Evolutionary conservation across 2,113 vertebrate genomes (phyloP), one percentile per base, ranked within the genome.

Genomic region (Atlantisia rogersi): DNA sequence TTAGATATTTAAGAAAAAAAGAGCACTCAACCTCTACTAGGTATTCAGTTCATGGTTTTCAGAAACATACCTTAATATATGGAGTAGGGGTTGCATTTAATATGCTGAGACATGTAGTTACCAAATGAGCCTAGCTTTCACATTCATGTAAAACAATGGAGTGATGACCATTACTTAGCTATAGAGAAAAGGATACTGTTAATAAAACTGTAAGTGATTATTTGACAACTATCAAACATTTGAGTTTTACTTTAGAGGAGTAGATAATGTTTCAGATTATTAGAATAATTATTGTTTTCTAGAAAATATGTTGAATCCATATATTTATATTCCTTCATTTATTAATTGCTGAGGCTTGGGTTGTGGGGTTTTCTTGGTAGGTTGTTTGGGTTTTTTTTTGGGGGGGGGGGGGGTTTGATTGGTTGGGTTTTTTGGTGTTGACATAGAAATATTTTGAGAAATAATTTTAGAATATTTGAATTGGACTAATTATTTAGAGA

Each of bases 1-100:
- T 95, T 82, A 94, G n/a, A 80, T 16, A 64, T 10, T 94, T 90
- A 17, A 50, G 18, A 82, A 73, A 94, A 96, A 96, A 63, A 92
- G n/a, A 91, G 22, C 20, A 89, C 6, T 21, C 3, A 2, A 62
- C 71, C 29, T 22, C 80, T 86, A 71, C 44, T 64, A 50, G 7
- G 4, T 60, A 39, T 29, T 80, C 25, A 71, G n/a, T 60, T 46
- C 25, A 48, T 67, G 50, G 60, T 62, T 93, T 96, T 93, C 40
- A 88, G 87, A 60, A 62, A 67, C 13, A 82, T 28, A 55, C 5
- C 67, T 17, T 46, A 44, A 65, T 85, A 31, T 63, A 62, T 11
- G 55, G 17, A 92, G 65, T 77, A 82, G 46, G 17, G 17, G 26
- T 58, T 94, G 31, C 32, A 50, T 60, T 90, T 88, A 19, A 26